Base-by-base conservation (phyloP, 37 sponge, comb jelly and placozoan species). In the Tethya wilhelma region DNA sequence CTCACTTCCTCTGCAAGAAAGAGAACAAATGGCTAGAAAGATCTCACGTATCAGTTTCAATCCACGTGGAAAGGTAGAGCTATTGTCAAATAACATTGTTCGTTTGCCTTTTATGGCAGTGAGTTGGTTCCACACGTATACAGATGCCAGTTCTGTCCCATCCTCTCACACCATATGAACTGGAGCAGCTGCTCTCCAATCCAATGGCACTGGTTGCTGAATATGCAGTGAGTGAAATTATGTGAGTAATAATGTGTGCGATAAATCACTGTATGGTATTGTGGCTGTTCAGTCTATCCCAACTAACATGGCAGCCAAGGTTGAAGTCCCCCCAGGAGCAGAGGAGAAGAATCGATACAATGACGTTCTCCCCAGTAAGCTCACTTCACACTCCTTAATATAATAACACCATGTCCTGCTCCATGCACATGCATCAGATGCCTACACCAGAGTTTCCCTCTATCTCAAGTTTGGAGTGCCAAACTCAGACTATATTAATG, bases 401-500 rank as follows among this genome's bases (percentile, higher is more conserved):
- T 7, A 11, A 4, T 17, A 36, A 36, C 14, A 36, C 7, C 34
- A 11, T 67, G 25, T 19, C 8, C 17, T 19, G 6, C 28, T 26
- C 22, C 25, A 25, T 60, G 7, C 22, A 44, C n/a, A 23, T 28
- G 41, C 30, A 4, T 59, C 62, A 70, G 72, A 81, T 70, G 63
- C 72, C 38, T 64, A 82, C 44, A 92, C 90, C 0, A 84, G 96
- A 4, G 96, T 95, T n/a, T 64, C 87, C 38, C 81, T 95, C 28
- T 92, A 86, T 55, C 84, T 95, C 33, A 87, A 90, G 77, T 89
- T 89, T 80, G 96, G 90, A 36, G 84, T 85, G 29, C 45, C 93
- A 26, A 89, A 92, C 58, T 95, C 96, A 19, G 93, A 92, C 74
- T 95, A 95, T 69, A 92, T 95, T 75, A 95, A 95, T 84, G 96